phyloP scores from a whole-genome alignment of 2,797 vertebrate genomes.

The Scarus forsteni region DNA sequence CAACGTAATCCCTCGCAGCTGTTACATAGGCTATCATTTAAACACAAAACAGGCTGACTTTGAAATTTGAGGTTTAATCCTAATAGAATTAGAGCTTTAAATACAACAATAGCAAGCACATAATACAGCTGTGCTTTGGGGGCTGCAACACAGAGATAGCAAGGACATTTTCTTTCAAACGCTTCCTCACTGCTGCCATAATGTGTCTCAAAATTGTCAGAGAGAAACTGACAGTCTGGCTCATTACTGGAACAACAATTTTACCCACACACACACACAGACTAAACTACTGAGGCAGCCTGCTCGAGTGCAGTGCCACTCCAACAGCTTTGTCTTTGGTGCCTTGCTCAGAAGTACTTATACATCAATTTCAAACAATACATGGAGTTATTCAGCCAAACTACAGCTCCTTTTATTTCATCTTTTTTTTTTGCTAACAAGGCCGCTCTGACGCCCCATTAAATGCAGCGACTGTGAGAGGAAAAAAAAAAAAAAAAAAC shows the following conservation, averaged over 20 bases:
- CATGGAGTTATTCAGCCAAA: constrained; percentile 32
- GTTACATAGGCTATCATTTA: neutral
- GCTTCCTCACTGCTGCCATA: constrained; percentile 11
- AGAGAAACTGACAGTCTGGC: constrained; percentile 45
- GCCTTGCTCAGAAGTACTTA: constrained; percentile 44
- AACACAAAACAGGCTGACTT: neutral
- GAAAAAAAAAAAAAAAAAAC: no score
- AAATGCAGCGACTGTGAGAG: constrained; percentile 34
- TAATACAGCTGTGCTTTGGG: constrained; percentile 9
- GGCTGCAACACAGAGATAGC: constrained; percentile 8
- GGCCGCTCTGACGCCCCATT: constrained; percentile 44
- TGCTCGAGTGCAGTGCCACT: constrained; percentile 26
- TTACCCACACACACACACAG: constrained; percentile 1
- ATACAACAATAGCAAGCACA: neutral
- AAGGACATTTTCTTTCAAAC: constrained; percentile 19
- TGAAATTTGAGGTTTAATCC: constrained; percentile 8
- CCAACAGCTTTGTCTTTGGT: constrained; percentile 14
- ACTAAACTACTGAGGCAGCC: constrained; percentile 6
- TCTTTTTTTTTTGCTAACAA: constrained; percentile 46
- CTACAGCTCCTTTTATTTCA: constrained; percentile 30
- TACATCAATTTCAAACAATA: constrained; percentile 14
- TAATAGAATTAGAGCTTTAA: neutral
- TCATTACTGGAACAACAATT: constrained; percentile 36
- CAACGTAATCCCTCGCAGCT: neutral
- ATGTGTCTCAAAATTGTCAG: constrained; percentile 21